Percentiles rank a stretch among this genome's conserved stretches.
Conservation (phyloP, 2,113 vertebrate genomes). For the Tylochromis polylepis region DNA sequence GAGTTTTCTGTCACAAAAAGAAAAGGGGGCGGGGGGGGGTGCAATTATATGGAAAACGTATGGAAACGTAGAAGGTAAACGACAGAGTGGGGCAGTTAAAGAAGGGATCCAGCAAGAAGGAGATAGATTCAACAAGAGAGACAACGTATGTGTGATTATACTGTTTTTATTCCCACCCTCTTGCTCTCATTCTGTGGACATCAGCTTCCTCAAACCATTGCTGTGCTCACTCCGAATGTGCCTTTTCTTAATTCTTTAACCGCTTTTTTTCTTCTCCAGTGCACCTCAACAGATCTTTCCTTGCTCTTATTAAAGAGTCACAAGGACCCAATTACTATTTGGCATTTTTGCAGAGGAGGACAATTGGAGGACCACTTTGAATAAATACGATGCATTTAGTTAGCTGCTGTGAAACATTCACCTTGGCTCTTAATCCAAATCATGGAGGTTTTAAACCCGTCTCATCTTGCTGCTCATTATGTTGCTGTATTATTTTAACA, state of each 20-base stretch:
- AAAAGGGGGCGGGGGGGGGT: neutral
- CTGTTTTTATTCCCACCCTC: neutral
- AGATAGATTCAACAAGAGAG: too few relatives aligned
- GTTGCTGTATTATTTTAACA: neutral
- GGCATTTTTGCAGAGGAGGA: neutral
- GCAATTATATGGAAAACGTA: conserved; percentile 56
- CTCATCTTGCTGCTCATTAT: neutral
- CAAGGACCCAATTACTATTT: conserved; percentile 22
- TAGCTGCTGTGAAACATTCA: neutral
- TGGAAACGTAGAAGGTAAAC: conserved; percentile 49
- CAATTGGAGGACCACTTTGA: too few relatives aligned
- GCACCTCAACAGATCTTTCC: neutral
- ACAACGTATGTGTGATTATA: too few relatives aligned
- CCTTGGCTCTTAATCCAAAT: neutral
- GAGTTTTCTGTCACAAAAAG: neutral
- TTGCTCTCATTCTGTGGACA: neutral
- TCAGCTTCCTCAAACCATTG: neutral
- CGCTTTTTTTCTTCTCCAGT: neutral
- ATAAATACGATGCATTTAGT: conserved; percentile 31
- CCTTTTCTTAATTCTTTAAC: neutral
- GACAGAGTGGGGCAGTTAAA: neutral
- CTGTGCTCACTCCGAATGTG: neutral
- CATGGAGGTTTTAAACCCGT: neutral
- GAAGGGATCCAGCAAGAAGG: conserved; percentile 26
- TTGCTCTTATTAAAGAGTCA: conserved; percentile 6